Evolutionary conservation across 2,113 vertebrate species (phyloP).

Genomic region (Forbesichthys agassizii): DNA sequence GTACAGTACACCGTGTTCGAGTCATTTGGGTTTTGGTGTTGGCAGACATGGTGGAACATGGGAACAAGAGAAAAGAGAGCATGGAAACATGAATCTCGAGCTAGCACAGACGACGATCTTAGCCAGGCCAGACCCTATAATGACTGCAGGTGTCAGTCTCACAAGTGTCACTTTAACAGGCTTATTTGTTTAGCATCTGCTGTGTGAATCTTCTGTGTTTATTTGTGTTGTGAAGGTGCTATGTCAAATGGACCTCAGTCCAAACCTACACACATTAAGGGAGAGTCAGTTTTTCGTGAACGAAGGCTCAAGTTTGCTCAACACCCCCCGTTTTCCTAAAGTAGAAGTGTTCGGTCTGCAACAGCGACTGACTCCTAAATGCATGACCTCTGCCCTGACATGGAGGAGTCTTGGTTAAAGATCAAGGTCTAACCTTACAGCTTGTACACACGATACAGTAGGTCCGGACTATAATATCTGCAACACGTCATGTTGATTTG

Average conservation of each 20-base stretch:
- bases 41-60: slow-evolving; percentile 69
- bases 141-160: slow-evolving; percentile 3
- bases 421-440: slow-evolving; percentile 35
- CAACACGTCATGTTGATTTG: slow-evolving; percentile 41
- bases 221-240: too few species aligned
- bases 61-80: slow-evolving; percentile 40
- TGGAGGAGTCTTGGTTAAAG: slow-evolving; percentile 24
- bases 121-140: slow-evolving; percentile 31
- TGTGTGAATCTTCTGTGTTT: too few species aligned
- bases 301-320: slow-evolving; percentile 14
- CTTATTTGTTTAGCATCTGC: too few species aligned
- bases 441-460: slow-evolving; percentile 9
- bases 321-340: slow-evolving; percentile 52
- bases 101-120: slow-evolving; percentile 35
- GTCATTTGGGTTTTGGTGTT: slow-evolving; percentile 62
- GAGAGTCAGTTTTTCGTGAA: slow-evolving; percentile 6
- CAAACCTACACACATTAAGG: too few species aligned
- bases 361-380: slow-evolving; percentile 23
- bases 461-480: slow-evolving; percentile 21
- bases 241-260: too few species aligned
- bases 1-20: slow-evolving; percentile 57
- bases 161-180: slow-evolving; percentile 11
- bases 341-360: slow-evolving; percentile 46
- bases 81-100: slow-evolving; percentile 41
- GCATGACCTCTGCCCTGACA: slow-evolving; percentile 45